A percentile compares a stretch with the other conserved stretches of the same genome.
These are phyloP conservation scores for Fissipunctia ypsillon DNA, from an alignment of 2,888 invertebrate genomes.

Conservation along the genomic window DNA sequence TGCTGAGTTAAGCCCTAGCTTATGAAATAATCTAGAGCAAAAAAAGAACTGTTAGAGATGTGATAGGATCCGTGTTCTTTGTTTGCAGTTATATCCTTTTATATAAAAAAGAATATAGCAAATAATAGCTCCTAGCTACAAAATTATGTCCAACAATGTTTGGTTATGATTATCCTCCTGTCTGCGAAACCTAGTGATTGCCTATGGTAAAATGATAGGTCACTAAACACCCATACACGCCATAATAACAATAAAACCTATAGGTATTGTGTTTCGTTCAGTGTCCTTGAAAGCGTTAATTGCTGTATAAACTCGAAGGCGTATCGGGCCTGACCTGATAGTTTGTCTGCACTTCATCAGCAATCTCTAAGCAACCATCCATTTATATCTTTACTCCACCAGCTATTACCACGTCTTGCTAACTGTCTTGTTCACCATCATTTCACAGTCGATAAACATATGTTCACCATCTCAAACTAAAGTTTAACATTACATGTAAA, in stretches of 20 bases:
- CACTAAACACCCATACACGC: too few species aligned
- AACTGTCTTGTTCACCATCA: neutral
- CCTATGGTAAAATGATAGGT: too few species aligned
- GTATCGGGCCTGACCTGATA: neutral
- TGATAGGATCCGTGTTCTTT: constrained; percentile 16
- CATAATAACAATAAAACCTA: too few species aligned
- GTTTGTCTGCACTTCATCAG: neutral
- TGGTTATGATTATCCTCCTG: neutral
- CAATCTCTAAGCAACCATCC: constrained; percentile 6
- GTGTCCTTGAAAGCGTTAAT: too few species aligned
- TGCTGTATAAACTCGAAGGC: neutral
- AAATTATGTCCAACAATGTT: neutral
- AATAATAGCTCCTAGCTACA: neutral
- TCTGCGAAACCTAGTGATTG: neutral
- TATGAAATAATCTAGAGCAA: constrained; percentile 1
- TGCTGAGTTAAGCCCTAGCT: constrained; percentile 17
- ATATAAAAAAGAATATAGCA: neutral
- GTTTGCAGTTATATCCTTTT: neutral
- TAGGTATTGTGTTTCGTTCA: too few species aligned
- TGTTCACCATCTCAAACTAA: constrained; percentile 2
- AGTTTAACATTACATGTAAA: constrained; percentile 46
- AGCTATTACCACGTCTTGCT: neutral
- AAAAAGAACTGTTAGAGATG: neutral
- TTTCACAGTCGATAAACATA: constrained; percentile 30
- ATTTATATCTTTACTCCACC: neutral